Base-by-base conservation (phyloP, 2,888 invertebrate genomes). In the Hypercompe scribonia region DNA sequence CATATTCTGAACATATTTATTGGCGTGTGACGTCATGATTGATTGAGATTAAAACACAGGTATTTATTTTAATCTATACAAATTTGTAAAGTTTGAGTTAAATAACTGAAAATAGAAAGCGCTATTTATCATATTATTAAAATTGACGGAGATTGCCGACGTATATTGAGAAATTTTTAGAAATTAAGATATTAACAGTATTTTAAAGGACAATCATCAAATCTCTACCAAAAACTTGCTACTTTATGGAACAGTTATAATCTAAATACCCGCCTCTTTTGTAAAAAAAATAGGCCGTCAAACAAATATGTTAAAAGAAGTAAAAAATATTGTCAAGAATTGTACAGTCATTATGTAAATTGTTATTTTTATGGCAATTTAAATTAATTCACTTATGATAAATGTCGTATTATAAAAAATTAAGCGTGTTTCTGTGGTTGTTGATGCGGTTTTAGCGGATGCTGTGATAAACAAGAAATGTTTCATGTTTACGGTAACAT, bases 371-470 rank as follows among this genome's bases (percentile, higher is more conserved):
- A 93, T 94, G 89, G 88, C 91, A 91, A 94, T 93, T 92, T 90
- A 91, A 94, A 94, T 95, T 94, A 94, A 94, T 94, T 94, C 93
- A 91, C 92, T 93, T 94, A 93, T 93, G 92, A 93, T 94, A 92
- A 94, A 93, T 89, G 90, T 80, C 76, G 78, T 73, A 78, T 76
- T 80, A 88, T 87, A 92, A 93, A 93, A 92, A 93, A 91, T 88
- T 88, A 87, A 89, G 88, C 87, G 87, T 86, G 86, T 92, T 93
- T 93, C 91, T 91, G 89, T 88, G 90, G 93, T 93, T 90, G 92
- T 90, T 88, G 89, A 89, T 87, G 90, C 84, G 84, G 89, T 78
- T 89, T 90, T 89, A 89, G 86, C 88, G 89, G 90, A 91, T 90
- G 91, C 91, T 89, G 90, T 77, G 87, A 84, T 85, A 85, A 87